Conservation (phyloP, 30 jellyfish, hydroid and myxozoan genomes). For the Mastigias papua region DNA sequence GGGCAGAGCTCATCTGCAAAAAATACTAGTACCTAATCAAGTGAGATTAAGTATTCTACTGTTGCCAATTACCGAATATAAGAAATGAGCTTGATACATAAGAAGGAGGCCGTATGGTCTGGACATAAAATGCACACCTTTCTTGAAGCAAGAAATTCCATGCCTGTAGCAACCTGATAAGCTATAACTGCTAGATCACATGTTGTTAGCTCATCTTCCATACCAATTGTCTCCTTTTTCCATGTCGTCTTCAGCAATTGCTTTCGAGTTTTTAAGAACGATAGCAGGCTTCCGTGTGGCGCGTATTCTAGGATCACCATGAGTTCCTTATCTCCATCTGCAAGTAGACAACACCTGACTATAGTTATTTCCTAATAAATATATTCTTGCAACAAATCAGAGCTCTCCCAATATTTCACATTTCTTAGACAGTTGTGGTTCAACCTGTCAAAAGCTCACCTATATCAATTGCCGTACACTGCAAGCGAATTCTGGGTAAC, state of each 20-base stretch:
- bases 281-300: constrained; percentile 90
- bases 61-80: no score
- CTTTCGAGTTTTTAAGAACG: constrained; percentile 83
- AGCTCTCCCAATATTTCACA: no score
- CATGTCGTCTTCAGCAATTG: constrained; percentile 84
- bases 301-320: constrained; percentile 90
- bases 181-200: constrained; percentile 88
- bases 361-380: neutral
- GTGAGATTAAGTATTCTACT: no score
- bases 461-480: no score
- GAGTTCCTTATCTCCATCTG: constrained; percentile 87
- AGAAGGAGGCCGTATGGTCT: no score
- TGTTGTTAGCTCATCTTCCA: constrained; percentile 89
- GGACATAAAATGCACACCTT: constrained; percentile 83
- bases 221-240: constrained; percentile 84
- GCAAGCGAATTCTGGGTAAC: no score
- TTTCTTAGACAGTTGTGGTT: no score
- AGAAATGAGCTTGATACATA: no score
- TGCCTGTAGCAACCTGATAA: constrained; percentile 95
- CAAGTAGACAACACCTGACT: neutral
- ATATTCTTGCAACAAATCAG: neutral
- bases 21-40: no score
- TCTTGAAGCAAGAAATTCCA: constrained; percentile 91
- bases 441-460: no score
- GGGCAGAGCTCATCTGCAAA: no score